Base-by-base conservation (phyloP, 2,888 invertebrate species). In the Lasiommata megera region DNA sequence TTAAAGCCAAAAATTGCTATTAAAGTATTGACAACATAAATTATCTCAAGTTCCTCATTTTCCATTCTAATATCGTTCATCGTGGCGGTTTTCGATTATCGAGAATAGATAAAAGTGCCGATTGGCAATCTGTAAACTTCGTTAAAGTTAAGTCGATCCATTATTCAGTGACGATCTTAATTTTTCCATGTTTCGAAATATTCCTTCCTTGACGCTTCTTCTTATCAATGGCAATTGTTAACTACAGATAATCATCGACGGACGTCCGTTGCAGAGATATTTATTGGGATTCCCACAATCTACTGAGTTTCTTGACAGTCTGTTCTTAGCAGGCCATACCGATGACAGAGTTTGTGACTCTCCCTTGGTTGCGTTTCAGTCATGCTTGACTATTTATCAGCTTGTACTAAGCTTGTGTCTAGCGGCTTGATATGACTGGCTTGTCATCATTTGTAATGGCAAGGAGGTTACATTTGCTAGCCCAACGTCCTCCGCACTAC, bases 41-140 rank as follows among this genome's bases (percentile, higher is more conserved):
- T 18, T 48, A 48, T 23, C 36, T 17, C 16, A 6, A 17, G 31
- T 6, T 37, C 9, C 18, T 16, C 31, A 11, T 16, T 28, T 41
- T 29, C 40, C 52, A 17, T 52, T 52, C 23, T 41, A 17, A 46
- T 31, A 52, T 58, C 54, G 44, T 34, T 41, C 17, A 48, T 43
- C 54, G 38, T 36, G 50, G 28, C 50, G 38, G 38, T 50, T 52
- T 41, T 47, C 54, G 60, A 61, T 57, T 43, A 54, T 34, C 17
- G 58, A 58, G 60, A n/a, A n/a, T n/a, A n/a, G n/a, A 61, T 61
- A 58, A 57, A 54, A 54, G 47, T 58, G 54, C 51, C 54, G 54
- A 58, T 58, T 54, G 51, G 54, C 54, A 29, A 34, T 46, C 41
- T 44, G 40, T 50, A 54, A 60, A 54, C 50, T 54, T 58, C 40